Base-by-base conservation (phyloP, 2,797 vertebrate species). In the Dendrocincla fuliginosa region DNA sequence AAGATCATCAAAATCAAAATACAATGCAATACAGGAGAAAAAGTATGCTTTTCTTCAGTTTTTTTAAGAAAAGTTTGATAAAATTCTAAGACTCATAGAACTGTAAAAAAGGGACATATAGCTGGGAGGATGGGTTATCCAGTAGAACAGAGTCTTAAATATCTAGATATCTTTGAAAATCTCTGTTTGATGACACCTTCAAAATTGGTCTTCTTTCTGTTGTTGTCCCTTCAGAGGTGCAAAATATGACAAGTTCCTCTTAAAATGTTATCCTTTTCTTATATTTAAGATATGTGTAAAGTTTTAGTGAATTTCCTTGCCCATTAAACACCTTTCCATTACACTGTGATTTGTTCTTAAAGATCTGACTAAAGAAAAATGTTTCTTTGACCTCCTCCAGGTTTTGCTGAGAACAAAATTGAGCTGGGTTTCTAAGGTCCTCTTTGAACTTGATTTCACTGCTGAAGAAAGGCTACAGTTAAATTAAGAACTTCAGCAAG, bases 401-500 rank as follows among this genome's bases (percentile, higher is more conserved):
- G 41, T 95, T 95, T 96, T 93, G 70, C 68, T 57, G 81, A 79
- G 88, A 96, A 94, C 6, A 95, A 94, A 93, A 95, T 64, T 88
- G 88, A 89, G 68, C 71, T 94, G 74, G 44, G 87, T 90, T 96
- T 96, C 78, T 83, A 70, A 95, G 92, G 90, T 96, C 67, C 22
- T 92, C 90, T 96, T 96, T 97, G 90, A 95, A 95, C 67, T 87
- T 79, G 59, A 87, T 93, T 96, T 89, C 67, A 57, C 63, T 79
- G 90, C 68, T 84, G 88, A 94, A 96, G 86, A 94, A 96, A 95
- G 60, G 33, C 53, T 94, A 42, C 64, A 64, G 63, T 87, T 93
- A 96, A 96, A 96, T 96, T 93, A 95, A 68, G n/a, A 89, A 56
- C 74, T 93, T 91, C 68, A 88, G 68, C 71, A 91, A 87, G 64